Conservation (phyloP, 2,797 vertebrate genomes). For the Myotis pilosus region DNA sequence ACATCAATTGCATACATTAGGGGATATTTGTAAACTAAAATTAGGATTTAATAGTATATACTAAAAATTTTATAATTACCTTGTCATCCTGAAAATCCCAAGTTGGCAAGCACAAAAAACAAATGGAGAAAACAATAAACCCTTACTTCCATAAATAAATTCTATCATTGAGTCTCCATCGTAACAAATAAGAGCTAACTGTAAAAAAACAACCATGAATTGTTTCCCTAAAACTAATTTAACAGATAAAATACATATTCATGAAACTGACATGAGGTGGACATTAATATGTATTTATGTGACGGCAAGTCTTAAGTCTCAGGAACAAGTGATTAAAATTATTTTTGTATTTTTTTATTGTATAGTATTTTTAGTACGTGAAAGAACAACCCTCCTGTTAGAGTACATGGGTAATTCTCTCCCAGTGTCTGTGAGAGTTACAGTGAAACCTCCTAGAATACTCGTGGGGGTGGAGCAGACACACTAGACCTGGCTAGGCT, state of each 20-base stretch:
- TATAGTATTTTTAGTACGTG: neutral
- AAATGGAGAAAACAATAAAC: constrained; percentile 76
- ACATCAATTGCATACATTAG: neutral
- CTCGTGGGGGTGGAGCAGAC: neutral
- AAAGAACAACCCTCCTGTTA: neutral
- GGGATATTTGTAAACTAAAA: neutral
- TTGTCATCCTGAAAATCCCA: constrained; percentile 95
- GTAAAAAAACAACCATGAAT: constrained; percentile 55
- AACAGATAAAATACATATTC: constrained; percentile 10
- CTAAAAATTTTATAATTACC: constrained; percentile 86
- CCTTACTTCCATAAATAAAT: constrained; percentile 55
- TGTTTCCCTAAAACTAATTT: constrained; percentile 25
- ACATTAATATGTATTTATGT: neutral
- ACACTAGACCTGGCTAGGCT: neutral
- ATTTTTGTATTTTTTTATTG: constrained; percentile 21
- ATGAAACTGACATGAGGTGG: neutral
- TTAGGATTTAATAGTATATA: constrained; percentile 39
- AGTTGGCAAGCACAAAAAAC: constrained; percentile 84
- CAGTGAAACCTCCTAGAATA: neutral
- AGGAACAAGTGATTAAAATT: constrained; percentile 7
- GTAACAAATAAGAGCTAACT: constrained; percentile 61
- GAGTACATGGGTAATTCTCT: neutral
- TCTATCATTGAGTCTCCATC: constrained; percentile 42
- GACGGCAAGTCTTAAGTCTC: neutral
- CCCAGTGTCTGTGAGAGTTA: neutral